phyloP scores from a whole-genome alignment of 2,113 vertebrate genomes.

The Riparia riparia region DNA sequence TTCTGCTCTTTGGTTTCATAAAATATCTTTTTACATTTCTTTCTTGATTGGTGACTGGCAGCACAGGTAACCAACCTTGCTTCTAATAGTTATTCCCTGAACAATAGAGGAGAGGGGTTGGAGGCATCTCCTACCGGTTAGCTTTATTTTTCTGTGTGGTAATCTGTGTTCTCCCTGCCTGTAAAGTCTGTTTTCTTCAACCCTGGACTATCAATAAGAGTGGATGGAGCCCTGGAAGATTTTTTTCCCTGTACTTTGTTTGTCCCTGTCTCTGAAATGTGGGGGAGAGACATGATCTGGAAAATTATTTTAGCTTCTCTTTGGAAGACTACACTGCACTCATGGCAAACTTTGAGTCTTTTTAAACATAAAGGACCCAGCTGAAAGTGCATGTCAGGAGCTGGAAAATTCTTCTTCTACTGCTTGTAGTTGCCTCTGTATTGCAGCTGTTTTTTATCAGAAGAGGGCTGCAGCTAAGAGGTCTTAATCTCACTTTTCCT shows the following conservation, averaged over 20 bases:
- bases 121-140: not conserved
- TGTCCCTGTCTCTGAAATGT: not conserved
- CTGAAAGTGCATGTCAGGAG: not conserved
- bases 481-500: not conserved
- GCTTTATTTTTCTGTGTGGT: not conserved
- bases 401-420: not conserved
- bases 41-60: not conserved
- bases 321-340: not conserved
- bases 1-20: not conserved
- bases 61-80: not conserved
- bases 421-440: not conserved
- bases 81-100: not conserved
- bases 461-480: not conserved
- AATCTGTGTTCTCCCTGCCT: not conserved
- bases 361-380: not conserved
- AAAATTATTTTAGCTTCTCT: not conserved
- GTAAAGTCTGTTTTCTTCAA: not conserved
- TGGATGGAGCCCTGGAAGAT: not conserved
- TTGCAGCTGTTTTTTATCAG: slow-evolving; percentile 24
- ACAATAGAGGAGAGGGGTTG: not conserved
- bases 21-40: not conserved
- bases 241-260: not conserved
- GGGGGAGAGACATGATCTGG: not conserved
- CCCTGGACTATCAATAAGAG: not conserved
- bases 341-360: not conserved